Evolutionary conservation across 2,888 invertebrate species (phyloP), one percentile per base, ranked within the genome.

Genomic region (Spodoptera littoralis): DNA sequence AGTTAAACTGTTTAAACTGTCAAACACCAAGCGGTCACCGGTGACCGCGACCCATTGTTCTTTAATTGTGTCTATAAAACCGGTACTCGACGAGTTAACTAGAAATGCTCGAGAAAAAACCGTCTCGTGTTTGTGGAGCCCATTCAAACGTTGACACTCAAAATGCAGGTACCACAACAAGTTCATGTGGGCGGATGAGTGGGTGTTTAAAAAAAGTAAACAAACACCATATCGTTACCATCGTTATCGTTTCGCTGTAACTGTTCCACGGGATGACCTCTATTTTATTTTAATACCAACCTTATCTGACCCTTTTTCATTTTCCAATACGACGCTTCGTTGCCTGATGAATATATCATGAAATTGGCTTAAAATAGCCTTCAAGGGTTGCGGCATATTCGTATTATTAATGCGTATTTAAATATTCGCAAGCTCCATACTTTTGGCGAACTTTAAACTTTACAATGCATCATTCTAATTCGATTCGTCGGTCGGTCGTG

Each of bases 391-490:
- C 78, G 67, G 77, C 77, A 84, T 85, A 84, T 83, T 84, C 60
- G 42, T 60, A 70, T 57, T 65, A 58, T 65, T 74, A 65, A 73
- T 66, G 62, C 77, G 76, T 79, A 83, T 84, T 87, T 82, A 79
- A 84, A 85, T 82, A 84, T 82, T 83, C 77, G 75, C 79, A 82
- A 77, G 70, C 73, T 67, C 87, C 83, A 86, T 88, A 87, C 77
- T 85, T 91, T 90, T 90, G 89, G 90, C 91, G 88, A 86, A 84
- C 88, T 84, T 84, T 80, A 82, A 81, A 85, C 84, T 86, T 71
- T 81, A 90, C 89, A 90, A 90, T 90, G 83, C 85, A 77, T 89
- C 84, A 90, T 93, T 91, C 84, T 83, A 85, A 91, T 92, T 90
- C 89, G 82, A 79, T 77, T 83, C 84, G 81, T 83, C 84, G 77